These are phyloP conservation scores for Microtus ochrogaster DNA, from an alignment of 2,113 vertebrate species.

Conservation along the genomic window DNA sequence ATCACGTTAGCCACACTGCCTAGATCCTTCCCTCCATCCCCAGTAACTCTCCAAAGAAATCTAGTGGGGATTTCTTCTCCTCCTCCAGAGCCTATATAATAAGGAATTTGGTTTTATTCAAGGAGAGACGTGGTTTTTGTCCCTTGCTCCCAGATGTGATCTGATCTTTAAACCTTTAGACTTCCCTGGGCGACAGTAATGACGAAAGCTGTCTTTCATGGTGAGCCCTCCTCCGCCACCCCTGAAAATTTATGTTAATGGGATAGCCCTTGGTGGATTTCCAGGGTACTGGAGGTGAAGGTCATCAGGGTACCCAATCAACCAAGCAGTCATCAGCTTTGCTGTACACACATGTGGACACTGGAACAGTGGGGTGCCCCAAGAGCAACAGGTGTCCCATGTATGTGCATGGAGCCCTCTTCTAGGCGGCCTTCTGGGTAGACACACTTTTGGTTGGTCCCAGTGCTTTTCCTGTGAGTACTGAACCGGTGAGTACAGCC, in stretches of 20 bases:
- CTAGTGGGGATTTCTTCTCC: neutral
- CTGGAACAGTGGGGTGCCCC: neutral
- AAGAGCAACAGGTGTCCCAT: neutral
- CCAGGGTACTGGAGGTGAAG: neutral
- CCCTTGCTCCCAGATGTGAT: neutral
- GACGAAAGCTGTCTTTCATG: neutral
- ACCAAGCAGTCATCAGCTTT: neutral
- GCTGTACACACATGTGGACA: rapidly evolving
- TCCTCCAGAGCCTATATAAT: neutral
- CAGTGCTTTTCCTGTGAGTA: neutral
- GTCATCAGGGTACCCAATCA: neutral
- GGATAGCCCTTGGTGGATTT: no score
- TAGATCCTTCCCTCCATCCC: neutral
- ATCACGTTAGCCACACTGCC: neutral
- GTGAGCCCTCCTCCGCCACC: neutral
- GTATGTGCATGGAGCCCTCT: neutral
- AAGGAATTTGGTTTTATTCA: neutral
- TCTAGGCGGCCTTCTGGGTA: no score
- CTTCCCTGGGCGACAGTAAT: neutral
- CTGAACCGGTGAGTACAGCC: neutral
- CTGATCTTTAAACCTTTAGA: neutral
- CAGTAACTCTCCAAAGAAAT: neutral
- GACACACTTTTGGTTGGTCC: neutral
- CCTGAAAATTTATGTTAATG: neutral
- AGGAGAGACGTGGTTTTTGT: neutral